Conservation (phyloP, 2,113 vertebrate species). For the Periophthalmodon schlosseri region DNA sequence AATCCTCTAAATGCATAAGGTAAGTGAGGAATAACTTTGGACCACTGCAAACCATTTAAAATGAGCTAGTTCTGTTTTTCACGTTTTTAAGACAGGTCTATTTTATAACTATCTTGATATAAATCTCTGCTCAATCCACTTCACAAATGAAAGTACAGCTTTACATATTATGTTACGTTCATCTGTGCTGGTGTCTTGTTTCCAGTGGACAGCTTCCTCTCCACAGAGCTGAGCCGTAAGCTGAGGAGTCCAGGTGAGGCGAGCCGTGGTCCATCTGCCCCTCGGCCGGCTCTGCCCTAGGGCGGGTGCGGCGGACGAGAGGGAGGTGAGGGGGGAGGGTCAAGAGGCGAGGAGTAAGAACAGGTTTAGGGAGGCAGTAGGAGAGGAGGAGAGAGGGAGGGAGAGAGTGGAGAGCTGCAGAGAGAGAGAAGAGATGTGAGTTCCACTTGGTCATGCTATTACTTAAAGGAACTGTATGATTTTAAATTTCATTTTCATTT, state of each 20-base stretch:
- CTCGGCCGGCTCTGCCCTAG: conserved; percentile 45
- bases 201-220: background rate
- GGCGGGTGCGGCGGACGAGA: conserved; percentile 35
- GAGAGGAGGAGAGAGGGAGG: conserved; percentile 68
- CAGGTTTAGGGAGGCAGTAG: conserved; percentile 65
- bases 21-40: no score
- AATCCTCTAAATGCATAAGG: no score
- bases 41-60: no score
- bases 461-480: no score
- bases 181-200: background rate
- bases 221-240: conserved; percentile 46
- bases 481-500: no score
- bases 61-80: no score
- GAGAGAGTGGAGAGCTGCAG: conserved; percentile 53
- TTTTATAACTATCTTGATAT: no score
- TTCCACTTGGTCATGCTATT: no score
- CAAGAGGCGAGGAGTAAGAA: conserved; percentile 26
- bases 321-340: conserved; percentile 49
- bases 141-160: background rate
- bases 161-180: background rate
- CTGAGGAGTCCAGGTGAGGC: conserved; percentile 10
- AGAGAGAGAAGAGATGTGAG: background rate
- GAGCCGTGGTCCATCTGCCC: conserved; percentile 23
- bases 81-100: no score
- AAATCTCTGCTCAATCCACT: no score